Percentiles rank a stretch among this genome's conserved stretches.
phyloP scores from a whole-genome alignment of 2,113 vertebrate species.

The Psilopogon haemacephalus region DNA sequence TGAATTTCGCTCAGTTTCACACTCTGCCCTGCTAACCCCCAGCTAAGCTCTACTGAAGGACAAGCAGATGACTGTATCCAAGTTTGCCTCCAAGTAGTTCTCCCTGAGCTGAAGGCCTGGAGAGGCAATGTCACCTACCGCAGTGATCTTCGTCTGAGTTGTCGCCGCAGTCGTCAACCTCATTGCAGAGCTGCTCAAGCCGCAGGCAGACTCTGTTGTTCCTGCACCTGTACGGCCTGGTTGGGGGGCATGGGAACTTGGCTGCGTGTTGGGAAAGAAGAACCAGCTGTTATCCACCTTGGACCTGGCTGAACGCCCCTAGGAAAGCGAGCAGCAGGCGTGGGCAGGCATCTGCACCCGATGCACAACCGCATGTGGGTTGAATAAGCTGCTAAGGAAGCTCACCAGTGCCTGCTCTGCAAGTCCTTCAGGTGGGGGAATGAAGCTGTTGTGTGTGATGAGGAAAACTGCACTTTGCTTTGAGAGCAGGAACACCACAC shows the following conservation, averaged over 20 bases:
- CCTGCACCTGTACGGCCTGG: slow-evolving; percentile 87
- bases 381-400: neutral
- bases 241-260: slow-evolving; percentile 89
- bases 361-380: neutral
- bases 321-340: neutral
- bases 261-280: slow-evolving; percentile 68
- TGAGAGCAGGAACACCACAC: neutral
- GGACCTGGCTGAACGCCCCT: neutral
- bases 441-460: neutral
- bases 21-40: neutral
- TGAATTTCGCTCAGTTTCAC: neutral
- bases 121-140: slow-evolving; percentile 72
- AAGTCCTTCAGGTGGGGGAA: neutral
- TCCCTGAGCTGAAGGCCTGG: slow-evolving; percentile 1
- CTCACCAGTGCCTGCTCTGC: neutral
- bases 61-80: slow-evolving; percentile 29
- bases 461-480: neutral
- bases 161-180: slow-evolving; percentile 94
- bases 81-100: slow-evolving; percentile 25
- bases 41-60: slow-evolving; percentile 37
- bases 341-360: neutral
- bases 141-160: slow-evolving; percentile 94
- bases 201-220: slow-evolving; percentile 91
- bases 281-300: neutral
- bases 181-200: slow-evolving; percentile 88